Evolutionary conservation across 1,140 invertebrate genomes (phyloP), one percentile per base, ranked within the genome.

Genomic region (Spodoptera frugiperda): DNA sequence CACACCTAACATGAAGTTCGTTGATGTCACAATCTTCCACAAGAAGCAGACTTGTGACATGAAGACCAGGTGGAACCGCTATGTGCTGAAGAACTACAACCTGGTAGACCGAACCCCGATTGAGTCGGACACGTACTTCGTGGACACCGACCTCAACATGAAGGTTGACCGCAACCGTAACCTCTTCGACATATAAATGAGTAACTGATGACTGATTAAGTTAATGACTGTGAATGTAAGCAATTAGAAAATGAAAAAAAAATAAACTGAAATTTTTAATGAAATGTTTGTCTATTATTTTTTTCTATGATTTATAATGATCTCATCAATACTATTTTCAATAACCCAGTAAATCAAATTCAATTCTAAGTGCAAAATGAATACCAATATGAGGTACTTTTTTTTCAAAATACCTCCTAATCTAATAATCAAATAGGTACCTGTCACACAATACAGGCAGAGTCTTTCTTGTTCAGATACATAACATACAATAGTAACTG

Each of bases 21-120:
- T 94, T 53, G 95, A 96, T 78, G 94, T 96, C 3, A 82, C 93
- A 48, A 94, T 96, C 80, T 95, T 94, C 85, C 95, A 96, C 85
- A 95, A 95, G 79, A 88, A 79, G 11, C 78, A 84, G 75, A 75
- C 81, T 0, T 91, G 89, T 65, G 89, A 92, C 51, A 93, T 93
- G 91, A 90, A 85, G 67, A 87, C 82, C 11, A 82, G 87, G 30
- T 93, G 90, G 91, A 71, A 93, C 65, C 81, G 80, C 44, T 94
- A 76, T 12, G 90, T 93, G 0, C 77, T 93, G 10, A 90, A 72
- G 54, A 74, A 89, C 81, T 93, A 94, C 83, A 81, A 89, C 78
- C 57, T 90, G 71, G 53, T 82, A 10, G 86, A 88, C 33, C 76
- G 70, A 10, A 85, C 84, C 10, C 39, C 76, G 12, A 74, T 82